Evolutionary conservation across 2,113 vertebrate genomes (phyloP).

Genomic region (Antigone vipio): DNA sequence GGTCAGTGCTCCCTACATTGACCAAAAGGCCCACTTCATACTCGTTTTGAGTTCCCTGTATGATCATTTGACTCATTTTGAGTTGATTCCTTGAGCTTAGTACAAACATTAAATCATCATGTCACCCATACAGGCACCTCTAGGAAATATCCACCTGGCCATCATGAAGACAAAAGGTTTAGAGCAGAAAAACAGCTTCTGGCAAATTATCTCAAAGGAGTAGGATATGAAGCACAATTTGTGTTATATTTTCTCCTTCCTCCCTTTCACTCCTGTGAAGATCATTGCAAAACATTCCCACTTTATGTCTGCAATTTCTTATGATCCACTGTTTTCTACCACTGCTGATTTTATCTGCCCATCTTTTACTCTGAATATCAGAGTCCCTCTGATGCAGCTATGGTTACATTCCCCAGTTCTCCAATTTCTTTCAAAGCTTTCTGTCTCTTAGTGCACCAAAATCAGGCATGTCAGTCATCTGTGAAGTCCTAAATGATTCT

Average conservation of each 20-base stretch:
- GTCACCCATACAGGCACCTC: neutral
- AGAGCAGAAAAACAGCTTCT: neutral
- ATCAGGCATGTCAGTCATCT: constrained; percentile 26
- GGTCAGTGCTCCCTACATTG: neutral
- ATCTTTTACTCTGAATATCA: neutral
- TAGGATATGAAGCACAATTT: neutral
- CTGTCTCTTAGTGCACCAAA: constrained; percentile 12
- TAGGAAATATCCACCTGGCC: neutral
- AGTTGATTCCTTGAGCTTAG: neutral
- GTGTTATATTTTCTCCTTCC: neutral
- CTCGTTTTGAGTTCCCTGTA: neutral
- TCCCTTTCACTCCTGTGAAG: neutral
- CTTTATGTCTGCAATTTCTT: neutral
- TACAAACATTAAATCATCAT: neutral
- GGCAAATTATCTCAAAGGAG: neutral
- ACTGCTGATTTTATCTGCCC: neutral
- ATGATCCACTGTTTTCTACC: neutral
- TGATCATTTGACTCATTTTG: neutral
- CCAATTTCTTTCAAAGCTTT: constrained; percentile 25
- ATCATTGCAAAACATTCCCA: neutral
- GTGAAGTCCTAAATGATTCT: neutral
- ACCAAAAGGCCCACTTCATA: neutral
- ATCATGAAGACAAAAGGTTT: neutral
- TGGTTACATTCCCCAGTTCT: constrained; percentile 14
- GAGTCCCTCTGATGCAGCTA: neutral